Percentiles rank a stretch among this genome's conserved stretches.
Conservation (phyloP, 1,140 invertebrate species). For the Lepidurus arcticus region DNA sequence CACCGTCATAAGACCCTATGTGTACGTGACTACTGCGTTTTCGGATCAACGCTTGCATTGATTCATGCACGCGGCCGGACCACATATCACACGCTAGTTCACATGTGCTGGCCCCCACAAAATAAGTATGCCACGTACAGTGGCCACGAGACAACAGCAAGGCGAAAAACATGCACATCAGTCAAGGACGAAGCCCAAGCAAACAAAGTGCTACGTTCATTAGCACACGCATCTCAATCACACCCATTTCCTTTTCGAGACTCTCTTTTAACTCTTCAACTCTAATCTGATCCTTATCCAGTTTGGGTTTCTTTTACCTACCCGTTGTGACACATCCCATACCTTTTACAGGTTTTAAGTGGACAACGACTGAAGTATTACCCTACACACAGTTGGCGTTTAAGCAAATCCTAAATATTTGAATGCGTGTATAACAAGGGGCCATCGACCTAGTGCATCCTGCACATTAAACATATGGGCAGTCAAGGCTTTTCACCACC, state of each 20-base stretch:
- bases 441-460: neutral
- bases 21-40: conserved; percentile 24
- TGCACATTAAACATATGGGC: neutral
- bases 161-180: too few species aligned
- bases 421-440: neutral
- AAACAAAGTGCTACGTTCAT: neutral
- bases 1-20: conserved; percentile 23
- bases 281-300: neutral
- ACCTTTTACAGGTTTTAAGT: too few species aligned
- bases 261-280: neutral
- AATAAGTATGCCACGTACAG: neutral
- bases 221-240: too few species aligned
- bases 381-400: neutral
- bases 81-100: neutral
- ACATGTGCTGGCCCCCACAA: neutral
- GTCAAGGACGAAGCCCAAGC: neutral
- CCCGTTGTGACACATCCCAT: too few species aligned
- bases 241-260: neutral
- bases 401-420: neutral
- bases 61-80: neutral
- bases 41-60: conserved; percentile 25
- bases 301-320: too few species aligned
- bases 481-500: neutral
- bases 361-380: neutral
- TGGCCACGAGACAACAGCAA: too few species aligned